Conservation (phyloP, 1,140 invertebrate species). For the Drosophila erecta region DNA sequence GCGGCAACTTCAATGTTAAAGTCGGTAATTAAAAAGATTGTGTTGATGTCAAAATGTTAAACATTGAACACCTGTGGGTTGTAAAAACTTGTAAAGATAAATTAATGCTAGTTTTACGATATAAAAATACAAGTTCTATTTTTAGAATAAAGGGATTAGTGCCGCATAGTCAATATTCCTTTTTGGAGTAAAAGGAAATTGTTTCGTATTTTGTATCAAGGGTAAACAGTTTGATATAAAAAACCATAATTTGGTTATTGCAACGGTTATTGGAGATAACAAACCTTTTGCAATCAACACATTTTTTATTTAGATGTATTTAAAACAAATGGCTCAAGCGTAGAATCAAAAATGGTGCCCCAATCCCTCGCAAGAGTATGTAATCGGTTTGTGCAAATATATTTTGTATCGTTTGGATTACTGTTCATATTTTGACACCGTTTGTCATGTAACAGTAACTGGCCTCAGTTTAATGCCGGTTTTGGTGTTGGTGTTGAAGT, state of each 20-base stretch:
- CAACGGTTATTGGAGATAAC: too few relatives aligned
- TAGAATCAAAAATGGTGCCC: background rate
- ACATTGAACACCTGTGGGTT: background rate
- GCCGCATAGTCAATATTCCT: too few relatives aligned
- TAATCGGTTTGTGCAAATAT: constrained; percentile 15
- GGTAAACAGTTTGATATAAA: too few relatives aligned
- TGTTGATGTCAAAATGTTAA: background rate
- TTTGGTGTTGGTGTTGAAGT: constrained; percentile 59
- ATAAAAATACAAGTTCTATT: too few relatives aligned
- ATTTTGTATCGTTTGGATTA: constrained; percentile 38
- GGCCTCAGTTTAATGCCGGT: constrained; percentile 51
- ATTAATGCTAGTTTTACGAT: too few relatives aligned
- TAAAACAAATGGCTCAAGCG: too few relatives aligned
- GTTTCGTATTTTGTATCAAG: too few relatives aligned
- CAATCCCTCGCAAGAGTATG: constrained; percentile 34
- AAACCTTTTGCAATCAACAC: too few relatives aligned
- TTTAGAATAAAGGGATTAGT: too few relatives aligned
- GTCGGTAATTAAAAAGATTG: constrained; percentile 12
- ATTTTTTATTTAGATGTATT: too few relatives aligned
- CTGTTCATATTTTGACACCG: constrained; percentile 67
- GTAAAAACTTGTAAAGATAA: background rate
- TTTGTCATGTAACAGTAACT: constrained; percentile 72
- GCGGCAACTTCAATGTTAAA: constrained; percentile 3
- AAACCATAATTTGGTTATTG: too few relatives aligned
- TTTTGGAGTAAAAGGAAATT: too few relatives aligned